phyloP scores from a whole-genome alignment of 1,140 invertebrate genomes.

The Aphis gossypii region DNA sequence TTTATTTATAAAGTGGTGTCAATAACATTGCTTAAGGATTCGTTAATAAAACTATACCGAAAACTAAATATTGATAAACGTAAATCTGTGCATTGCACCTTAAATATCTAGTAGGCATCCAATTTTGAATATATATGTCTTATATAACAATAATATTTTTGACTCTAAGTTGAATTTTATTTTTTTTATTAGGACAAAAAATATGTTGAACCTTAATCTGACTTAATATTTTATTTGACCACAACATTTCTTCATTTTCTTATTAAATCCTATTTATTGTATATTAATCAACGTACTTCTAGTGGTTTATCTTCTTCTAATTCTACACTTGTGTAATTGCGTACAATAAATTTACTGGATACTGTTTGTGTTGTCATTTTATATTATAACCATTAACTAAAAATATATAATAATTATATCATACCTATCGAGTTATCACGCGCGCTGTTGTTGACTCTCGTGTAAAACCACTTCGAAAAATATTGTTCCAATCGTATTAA shows the following conservation, averaged over 20 bases:
- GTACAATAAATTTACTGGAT: not conserved
- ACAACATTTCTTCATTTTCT: not conserved
- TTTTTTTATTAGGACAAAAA: not conserved
- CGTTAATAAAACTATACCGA: not conserved
- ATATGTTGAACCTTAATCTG: not conserved
- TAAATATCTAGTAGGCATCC: not conserved
- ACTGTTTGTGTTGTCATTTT: not conserved
- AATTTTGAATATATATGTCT: not conserved
- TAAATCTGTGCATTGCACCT: not conserved
- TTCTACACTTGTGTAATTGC: not conserved
- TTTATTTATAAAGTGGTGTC: not conserved
- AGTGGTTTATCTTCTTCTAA: not conserved
- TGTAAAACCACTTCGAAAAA: not conserved
- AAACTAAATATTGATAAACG: not conserved
- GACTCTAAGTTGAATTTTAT: no score
- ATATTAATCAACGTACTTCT: not conserved
- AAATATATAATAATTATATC: not conserved
- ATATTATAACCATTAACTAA: not conserved
- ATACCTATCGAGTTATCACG: not conserved
- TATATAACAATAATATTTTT: no score
- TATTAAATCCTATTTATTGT: not conserved
- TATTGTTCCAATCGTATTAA: not conserved
- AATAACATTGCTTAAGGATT: not conserved
- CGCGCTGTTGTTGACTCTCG: not conserved
- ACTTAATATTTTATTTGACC: not conserved